phyloP scores from a whole-genome alignment of 2,797 vertebrate genomes.

The Leuciscus waleckii region DNA sequence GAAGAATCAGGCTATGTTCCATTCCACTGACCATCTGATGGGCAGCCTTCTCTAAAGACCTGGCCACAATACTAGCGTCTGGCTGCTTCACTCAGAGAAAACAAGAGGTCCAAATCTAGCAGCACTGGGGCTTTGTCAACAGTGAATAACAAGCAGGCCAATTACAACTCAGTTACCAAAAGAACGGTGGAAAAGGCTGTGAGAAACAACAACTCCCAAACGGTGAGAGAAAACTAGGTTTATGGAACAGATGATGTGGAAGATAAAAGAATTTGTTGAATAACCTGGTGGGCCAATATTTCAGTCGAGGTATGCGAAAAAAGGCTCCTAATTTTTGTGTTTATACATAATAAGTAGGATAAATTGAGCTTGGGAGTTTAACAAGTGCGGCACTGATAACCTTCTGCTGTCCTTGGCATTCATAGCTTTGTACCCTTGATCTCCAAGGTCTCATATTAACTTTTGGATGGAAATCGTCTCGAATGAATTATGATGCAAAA shows the following conservation, averaged over 20 bases:
- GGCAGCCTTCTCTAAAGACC: constrained; percentile 46
- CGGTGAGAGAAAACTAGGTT: constrained; percentile 20
- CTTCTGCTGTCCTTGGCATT: constrained; percentile 42
- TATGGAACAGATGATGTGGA: constrained; percentile 42
- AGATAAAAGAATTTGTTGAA: constrained; percentile 41
- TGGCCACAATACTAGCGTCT: constrained; percentile 49
- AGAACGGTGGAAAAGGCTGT: constrained; percentile 27
- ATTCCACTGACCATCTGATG: constrained; percentile 55
- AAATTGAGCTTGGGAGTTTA: constrained; percentile 21
- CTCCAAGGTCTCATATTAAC: constrained; percentile 28
- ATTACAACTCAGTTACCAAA: constrained; percentile 58
- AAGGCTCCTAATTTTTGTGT: constrained; percentile 32
- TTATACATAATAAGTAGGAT: constrained; percentile 18
- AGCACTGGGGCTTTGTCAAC: constrained; percentile 51
- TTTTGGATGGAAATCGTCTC: constrained; percentile 54
- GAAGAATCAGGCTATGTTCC: constrained; percentile 56
- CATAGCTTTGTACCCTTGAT: constrained; percentile 24
- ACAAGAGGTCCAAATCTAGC: constrained; percentile 57
- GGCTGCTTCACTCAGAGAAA: constrained; percentile 49
- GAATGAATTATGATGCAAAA: constrained; percentile 51
- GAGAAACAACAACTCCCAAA: constrained; percentile 32
- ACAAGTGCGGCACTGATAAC: constrained; percentile 11
- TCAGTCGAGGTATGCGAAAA: not conserved
- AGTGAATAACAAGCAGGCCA: constrained; percentile 60
- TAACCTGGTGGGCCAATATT: constrained; percentile 36